Evolutionary conservation across 2,888 invertebrate species (phyloP), one percentile per base, ranked within the genome.

Genomic region (Itoplectis maculator): DNA sequence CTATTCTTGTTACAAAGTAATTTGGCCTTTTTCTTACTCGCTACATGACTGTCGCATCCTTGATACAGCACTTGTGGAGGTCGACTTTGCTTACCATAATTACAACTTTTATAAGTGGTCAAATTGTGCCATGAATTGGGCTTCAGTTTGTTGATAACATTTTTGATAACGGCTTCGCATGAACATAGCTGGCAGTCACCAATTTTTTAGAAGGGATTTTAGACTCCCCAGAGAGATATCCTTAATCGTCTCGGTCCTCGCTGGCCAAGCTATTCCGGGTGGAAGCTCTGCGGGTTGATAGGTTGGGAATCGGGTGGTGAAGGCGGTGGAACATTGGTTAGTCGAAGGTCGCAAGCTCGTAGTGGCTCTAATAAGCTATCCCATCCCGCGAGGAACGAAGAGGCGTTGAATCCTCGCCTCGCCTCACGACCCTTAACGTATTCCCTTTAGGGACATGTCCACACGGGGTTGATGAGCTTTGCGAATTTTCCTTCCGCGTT

Each of bases 281-380:
- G 68, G 23, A 54, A 56, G 18, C 47, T 37, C 56, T 54, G 68
- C 23, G 59, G 51, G 15, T 69, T 72, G 59, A 63, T 63, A 54
- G 45, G 40, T 29, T 15, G 70, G 49, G 40, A 56, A 66, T 23
- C 40, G 80, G 35, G 68, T 68, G 79, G 47, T 75, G 72, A 61
- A 78, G 75, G 79, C 70, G 78, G 51, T 74, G 69, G 81, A 70
- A 66, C 63, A 69, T 73, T 78, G 84, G 75, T 82, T 82, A 90
- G 88, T 89, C 85, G 89, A 89, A 89, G 90, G 89, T 89, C 88
- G 89, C 87, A 87, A 88, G 87, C 88, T 88, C 87, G 88, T 88
- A 88, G 87, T 83, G 87, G 88, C 87, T 90, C 90, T 91, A 91
- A 91, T 91, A 90, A 90, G 90, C 90, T 88, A 89, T 87, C 88